Base-by-base conservation (phyloP, 2,888 invertebrate species). In the Parochlus steinenii region DNA sequence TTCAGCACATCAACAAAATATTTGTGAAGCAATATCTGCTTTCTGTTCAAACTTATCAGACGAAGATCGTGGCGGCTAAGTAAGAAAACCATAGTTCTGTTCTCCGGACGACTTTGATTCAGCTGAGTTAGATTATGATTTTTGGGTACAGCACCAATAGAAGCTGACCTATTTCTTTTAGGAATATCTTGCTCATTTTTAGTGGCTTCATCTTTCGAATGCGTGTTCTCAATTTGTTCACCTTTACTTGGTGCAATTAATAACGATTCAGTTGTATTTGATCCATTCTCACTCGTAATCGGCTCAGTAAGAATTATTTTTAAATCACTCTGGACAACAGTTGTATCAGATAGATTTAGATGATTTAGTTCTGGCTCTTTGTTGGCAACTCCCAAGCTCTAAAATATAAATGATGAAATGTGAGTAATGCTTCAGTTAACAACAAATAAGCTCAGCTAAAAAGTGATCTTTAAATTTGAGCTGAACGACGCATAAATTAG, bases 11-110 rank as follows among this genome's bases (percentile, higher is more conserved):
- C 90, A 48, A 75, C 79, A 49, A 93, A 78, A 28, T 77, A 77
- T 43, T 89, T 79, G 48, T 87, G 83, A 6, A 93, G 67, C 6
- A 93, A 64, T 8, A 87, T 77, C 47, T 83, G 80, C 50, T 95
- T 95, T 39, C 86, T 70, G 52, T 93, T 92, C 0, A 90, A 87
- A 47, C 89, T 90, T 43, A 95, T 90, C 5, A 95, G 67, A 29
- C 87, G 71, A 8, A 95, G 63, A 53, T 93, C 90, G 16, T 74
- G 70, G 29, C 81, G 68, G 5, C 87, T 90, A 6, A 95, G 82
- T 64, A 83, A 60, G 30, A 93, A 78, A 24, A 95, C 70, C 92
- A 95, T 93, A 1, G 90, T 92, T 29, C 90, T 69, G 58, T 90
- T 90, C 48, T 81, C 81, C 52, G 52, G 71, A n/a, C n/a, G n/a